A percentile compares a stretch with the other conserved stretches of the same genome.
Conservation (phyloP, 2,797 vertebrate species). For the Octomys mimax region DNA sequence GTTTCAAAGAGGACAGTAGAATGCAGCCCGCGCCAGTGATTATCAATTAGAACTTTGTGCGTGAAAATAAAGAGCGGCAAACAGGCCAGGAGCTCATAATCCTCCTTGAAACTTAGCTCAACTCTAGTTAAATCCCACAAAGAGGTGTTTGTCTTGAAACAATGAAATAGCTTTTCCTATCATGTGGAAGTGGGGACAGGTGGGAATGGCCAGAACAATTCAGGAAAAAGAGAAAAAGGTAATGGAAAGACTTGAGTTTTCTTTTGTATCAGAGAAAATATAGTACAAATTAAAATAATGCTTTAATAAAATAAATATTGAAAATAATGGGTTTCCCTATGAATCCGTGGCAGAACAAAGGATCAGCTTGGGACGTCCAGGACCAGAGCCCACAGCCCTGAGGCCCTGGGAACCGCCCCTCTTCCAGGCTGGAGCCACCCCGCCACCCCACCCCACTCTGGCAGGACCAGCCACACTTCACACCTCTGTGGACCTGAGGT, state of each 20-base stretch:
- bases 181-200: neutral
- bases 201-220: neutral
- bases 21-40: too few relatives aligned
- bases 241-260: neutral
- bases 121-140: neutral
- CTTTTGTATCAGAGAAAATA: neutral
- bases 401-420: too few relatives aligned
- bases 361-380: fast-evolving
- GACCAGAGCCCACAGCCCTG: neutral
- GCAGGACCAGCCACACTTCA: neutral
- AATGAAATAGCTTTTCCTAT: neutral
- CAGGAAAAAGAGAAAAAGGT: neutral
- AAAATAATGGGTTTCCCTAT: neutral
- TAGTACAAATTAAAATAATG: neutral
- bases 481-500: neutral
- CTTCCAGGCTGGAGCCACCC: neutral
- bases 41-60: neutral
- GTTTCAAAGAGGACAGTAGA: neutral
- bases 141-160: neutral
- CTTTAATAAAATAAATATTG: neutral
- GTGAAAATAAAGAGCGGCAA: neutral
- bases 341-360: fast-evolving
- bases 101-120: neutral
- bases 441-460: neutral
- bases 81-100: neutral